Evolutionary conservation across 2,113 vertebrate species (phyloP).

Genomic region (Bufo gargarizans): DNA sequence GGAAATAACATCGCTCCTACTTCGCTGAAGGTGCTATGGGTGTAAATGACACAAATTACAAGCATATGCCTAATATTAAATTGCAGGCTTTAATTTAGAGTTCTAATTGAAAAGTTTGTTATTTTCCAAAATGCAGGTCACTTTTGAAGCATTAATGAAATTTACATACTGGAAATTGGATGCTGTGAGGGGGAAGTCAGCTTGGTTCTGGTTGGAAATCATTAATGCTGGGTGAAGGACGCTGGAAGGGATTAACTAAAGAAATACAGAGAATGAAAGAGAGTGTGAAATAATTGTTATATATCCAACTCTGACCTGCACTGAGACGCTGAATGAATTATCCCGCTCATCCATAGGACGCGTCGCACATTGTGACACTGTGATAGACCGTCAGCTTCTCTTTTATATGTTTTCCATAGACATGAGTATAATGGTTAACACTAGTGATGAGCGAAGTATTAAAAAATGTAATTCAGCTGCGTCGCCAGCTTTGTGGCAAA

Average conservation of each 20-base stretch:
- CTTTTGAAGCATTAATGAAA: constrained; percentile 9
- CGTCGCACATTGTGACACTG: background rate
- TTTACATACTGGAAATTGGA: background rate
- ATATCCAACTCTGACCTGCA: background rate
- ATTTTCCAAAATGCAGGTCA: background rate
- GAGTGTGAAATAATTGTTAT: constrained; percentile 1
- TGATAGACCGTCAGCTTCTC: background rate
- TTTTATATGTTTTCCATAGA: background rate
- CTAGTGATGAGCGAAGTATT: too few species aligned
- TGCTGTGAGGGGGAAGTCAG: background rate
- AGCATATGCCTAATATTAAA: background rate
- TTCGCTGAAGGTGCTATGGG: background rate
- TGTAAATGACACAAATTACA: background rate
- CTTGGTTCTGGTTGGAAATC: background rate
- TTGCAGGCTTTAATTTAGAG: background rate
- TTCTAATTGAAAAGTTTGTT: background rate
- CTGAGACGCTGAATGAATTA: background rate
- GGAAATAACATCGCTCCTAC: background rate
- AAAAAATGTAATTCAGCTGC: too few species aligned
- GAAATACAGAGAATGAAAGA: constrained; percentile 11
- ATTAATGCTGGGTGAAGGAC: background rate
- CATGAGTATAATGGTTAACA: too few species aligned
- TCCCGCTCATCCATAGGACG: background rate
- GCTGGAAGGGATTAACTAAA: constrained; percentile 9
- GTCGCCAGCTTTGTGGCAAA: too few species aligned